Base-by-base conservation (phyloP, 2,888 invertebrate species). In the Agriopis aurantiaria region DNA sequence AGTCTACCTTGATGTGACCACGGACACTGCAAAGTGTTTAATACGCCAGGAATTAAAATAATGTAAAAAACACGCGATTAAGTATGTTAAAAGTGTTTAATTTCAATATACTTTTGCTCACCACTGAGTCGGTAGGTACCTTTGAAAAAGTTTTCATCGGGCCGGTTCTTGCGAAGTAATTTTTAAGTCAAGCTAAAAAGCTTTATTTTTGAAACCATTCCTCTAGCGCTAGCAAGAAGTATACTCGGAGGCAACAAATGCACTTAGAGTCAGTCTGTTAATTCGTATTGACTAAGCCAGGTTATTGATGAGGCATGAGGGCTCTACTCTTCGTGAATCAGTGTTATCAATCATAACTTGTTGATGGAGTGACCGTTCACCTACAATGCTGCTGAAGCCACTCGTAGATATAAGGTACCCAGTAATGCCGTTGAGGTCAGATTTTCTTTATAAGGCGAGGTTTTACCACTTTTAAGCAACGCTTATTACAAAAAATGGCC, bases 311-410 rank as follows among this genome's bases (percentile, higher is more conserved):
- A 82, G 82, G 71, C 74, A 78, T 78, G 80, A 76, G 79, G 62
- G 46, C 46, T 17, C 51, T 78, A 76, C 69, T 80, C 77, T 80
- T 78, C 82, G 83, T 82, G 85, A 86, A 85, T 84, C 88, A 82
- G 81, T 78, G 88, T 85, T 88, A 93, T 92, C 92, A 90, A 92
- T 93, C 92, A 93, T 90, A 86, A 88, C 87, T 90, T 90, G 89
- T 91, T 92, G 91, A 91, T 89, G 88, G 88, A 91, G 85, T 82
- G 78, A 80, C 82, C 75, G 77, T 80, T 79, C 12, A 14, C 14
- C 63, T 45, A 64, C 53, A 58, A n/a, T 58, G 46, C 33, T 7
- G 23, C 10, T 9, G 23, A 11, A 45, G 14, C 1, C 3, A 17
- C 3, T 57, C 11, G 45, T 17, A 12, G 17, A 40, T 55, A 40